Percentiles rank a stretch among this genome's conserved stretches.
phyloP scores from a whole-genome alignment of 2,888 invertebrate species.

The Rugalucina vietnamica region DNA sequence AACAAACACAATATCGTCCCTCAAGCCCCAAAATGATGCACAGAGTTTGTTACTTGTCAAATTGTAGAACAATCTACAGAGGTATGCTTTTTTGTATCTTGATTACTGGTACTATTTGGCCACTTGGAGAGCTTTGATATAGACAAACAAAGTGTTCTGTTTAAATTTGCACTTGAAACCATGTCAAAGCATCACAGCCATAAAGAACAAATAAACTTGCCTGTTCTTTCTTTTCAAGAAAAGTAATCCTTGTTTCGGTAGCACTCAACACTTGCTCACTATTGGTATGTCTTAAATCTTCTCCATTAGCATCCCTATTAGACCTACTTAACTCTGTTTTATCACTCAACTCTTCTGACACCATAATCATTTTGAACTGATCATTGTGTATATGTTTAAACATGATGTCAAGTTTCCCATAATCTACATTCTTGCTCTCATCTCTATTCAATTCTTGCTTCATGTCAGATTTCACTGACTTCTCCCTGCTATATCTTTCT shows the following conservation, averaged over 20 bases:
- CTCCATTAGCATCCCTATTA: background rate
- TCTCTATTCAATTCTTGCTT: background rate
- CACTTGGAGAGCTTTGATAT: no score
- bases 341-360: slow-evolving; percentile 60
- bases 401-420: slow-evolving; percentile 66
- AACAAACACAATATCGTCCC: no score
- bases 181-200: no score
- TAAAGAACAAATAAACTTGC: background rate
- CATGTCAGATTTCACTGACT: background rate
- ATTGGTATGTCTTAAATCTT: background rate
- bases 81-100: no score
- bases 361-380: slow-evolving; percentile 67
- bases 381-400: slow-evolving; percentile 66
- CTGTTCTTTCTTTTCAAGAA: background rate
- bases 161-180: no score
- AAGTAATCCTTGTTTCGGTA: background rate
- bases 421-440: slow-evolving; percentile 15
- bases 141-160: no score
- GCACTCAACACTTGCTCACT: background rate
- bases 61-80: no score
- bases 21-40: no score
- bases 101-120: no score
- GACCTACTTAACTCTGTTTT: background rate
- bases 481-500: slow-evolving; percentile 10
- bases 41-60: no score